A percentile compares a stretch with the other conserved stretches of the same genome.
phyloP scores from a whole-genome alignment of 2,113 vertebrate genomes.

The Platysteira castanea region DNA sequence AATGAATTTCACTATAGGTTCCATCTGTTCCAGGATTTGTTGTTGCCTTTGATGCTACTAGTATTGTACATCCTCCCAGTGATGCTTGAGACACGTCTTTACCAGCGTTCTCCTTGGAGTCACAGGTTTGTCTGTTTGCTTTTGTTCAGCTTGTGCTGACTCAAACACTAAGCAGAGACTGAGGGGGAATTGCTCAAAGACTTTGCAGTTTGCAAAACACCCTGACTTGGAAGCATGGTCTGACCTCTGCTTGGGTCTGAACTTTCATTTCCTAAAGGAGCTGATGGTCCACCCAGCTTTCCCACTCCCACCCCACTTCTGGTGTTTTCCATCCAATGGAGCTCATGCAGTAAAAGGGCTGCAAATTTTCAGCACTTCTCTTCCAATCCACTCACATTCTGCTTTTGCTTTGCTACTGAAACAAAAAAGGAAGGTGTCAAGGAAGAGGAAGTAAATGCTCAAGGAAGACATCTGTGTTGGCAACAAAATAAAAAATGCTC shows the following conservation, averaged over 20 bases:
- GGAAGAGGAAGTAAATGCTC: not conserved
- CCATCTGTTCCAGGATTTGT: not conserved
- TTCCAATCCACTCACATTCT: not conserved
- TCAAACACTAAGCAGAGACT: not conserved
- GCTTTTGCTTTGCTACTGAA: not conserved
- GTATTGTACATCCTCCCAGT: not conserved
- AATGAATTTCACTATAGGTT: not conserved
- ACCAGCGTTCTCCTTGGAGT: not conserved
- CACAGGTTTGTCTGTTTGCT: not conserved
- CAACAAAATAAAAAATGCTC: not conserved
- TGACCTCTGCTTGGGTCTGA: not conserved
- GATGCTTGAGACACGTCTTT: not conserved
- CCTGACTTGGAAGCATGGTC: not conserved
- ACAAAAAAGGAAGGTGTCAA: not conserved
- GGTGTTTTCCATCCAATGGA: not conserved
- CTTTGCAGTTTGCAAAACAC: not conserved
- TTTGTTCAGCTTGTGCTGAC: not conserved
- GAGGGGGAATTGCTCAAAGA: not conserved
- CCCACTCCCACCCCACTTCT: rapidly evolving
- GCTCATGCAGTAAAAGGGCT: not conserved
- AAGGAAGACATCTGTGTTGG: not conserved
- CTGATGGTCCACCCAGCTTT: not conserved
- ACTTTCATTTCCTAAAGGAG: not conserved
- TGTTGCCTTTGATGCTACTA: not conserved
- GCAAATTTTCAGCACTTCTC: not conserved